Evolutionary conservation across 2,888 invertebrate species (phyloP), one percentile per base, ranked within the genome.

Genomic region (Beris morrisii): DNA sequence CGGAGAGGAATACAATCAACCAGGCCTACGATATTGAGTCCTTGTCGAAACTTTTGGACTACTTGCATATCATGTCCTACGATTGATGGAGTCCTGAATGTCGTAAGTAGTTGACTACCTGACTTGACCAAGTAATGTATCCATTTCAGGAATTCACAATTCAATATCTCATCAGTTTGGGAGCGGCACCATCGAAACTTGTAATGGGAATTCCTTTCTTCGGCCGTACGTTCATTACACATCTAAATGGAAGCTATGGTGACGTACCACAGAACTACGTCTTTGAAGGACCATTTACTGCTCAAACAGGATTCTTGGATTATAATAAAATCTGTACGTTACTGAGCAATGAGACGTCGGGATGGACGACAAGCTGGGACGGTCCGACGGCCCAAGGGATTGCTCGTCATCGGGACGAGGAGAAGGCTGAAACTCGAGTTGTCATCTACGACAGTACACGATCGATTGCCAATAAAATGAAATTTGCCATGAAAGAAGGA

Each of bases 31-130:
- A 93, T 76, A 83, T 95, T 12, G 82, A 85, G 5, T 85, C 87
- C 70, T 81, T 95, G 12, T 86, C 88, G 13, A 79, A 85, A 0
- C 86, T 88, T 75, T 77, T 90, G 46, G 89, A 91, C 76, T 87
- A 85, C 65, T 84, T 93, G 46, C 92, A 93, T 73, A 85, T 93
- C 76, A 94, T 93, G 93, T 90, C 91, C 69, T 95, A 95, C 77
- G 94, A 95, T 78, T 94, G n/a, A n/a, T n/a, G n/a, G 31, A 84
- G 87, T 0, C 0, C 80, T 90, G 4, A 91, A 86, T 79, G 86
- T 93, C 79, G 92, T 92, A 80, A 83, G 87, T 77, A 65, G 13
- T 59, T 13, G 46, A 46, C 15, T n/a, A n/a, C n/a, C n/a, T n/a
- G n/a, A n/a, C n/a, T n/a, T n/a, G n/a, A n/a, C n/a, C n/a, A n/a